Conservation (phyloP, 2,113 vertebrate genomes). For the Pteruthius melanotis region DNA sequence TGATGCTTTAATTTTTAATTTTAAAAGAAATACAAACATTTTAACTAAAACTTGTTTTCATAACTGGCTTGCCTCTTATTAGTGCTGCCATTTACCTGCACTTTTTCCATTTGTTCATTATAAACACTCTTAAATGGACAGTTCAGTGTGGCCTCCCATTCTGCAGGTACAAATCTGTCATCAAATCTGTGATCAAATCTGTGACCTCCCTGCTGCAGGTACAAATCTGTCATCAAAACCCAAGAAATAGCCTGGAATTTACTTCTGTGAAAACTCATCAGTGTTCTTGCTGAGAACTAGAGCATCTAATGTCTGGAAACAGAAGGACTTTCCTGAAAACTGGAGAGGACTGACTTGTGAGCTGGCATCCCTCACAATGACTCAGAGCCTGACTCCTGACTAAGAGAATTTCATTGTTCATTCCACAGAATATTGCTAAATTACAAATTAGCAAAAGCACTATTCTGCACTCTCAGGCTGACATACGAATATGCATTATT, state of each 20-base stretch:
- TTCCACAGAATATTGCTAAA: conserved; percentile 21
- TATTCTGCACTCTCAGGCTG: background rate
- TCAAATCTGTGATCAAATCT: too few relatives aligned
- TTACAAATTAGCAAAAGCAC: conserved; percentile 11
- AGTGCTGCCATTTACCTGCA: background rate
- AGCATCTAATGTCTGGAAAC: background rate
- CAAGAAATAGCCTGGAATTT: background rate
- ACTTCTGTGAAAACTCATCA: background rate
- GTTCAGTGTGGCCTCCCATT: background rate
- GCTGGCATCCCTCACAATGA: background rate
- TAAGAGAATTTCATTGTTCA: conserved; percentile 29
- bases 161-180: background rate
- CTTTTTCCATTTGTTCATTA: background rate
- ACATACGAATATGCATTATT: conserved; percentile 6
- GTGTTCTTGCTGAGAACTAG: background rate
- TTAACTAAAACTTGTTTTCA: background rate
- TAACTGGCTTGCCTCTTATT: background rate
- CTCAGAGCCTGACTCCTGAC: conserved; percentile 38
- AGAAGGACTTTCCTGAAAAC: background rate
- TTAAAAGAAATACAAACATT: background rate
- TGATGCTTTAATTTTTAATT: background rate
- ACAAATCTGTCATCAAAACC: background rate
- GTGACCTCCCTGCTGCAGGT: background rate
- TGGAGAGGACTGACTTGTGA: background rate
- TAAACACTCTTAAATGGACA: background rate